These are phyloP conservation scores for Megaptera novaeangliae DNA, from an alignment of 2,113 vertebrate species.

Conservation along the genomic window DNA sequence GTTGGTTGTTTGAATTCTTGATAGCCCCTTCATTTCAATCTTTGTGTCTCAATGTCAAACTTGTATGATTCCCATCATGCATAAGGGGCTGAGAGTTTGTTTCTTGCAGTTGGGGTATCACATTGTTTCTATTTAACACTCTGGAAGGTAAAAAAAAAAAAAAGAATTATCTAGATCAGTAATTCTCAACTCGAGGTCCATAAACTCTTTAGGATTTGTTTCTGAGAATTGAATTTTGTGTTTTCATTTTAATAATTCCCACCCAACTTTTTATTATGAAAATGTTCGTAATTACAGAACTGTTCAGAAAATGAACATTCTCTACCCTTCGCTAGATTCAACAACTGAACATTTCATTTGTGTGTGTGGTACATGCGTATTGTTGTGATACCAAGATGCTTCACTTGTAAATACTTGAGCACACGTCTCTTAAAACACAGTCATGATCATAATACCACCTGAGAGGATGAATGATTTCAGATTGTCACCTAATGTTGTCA, in stretches of 20 bases:
- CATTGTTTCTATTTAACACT: not conserved
- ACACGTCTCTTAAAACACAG: not conserved
- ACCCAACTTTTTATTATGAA: not conserved
- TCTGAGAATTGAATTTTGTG: not conserved
- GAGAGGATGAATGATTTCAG: not conserved
- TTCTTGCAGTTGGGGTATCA: not conserved
- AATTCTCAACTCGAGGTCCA: not conserved
- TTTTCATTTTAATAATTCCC: not conserved
- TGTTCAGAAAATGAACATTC: not conserved
- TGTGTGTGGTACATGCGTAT: not conserved
- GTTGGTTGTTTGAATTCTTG: constrained; percentile 2
- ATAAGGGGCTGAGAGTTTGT: not conserved
- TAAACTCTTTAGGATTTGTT: not conserved
- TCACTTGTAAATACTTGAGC: not conserved
- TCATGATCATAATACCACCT: not conserved
- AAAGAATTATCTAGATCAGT: not conserved
- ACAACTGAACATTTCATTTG: not conserved
- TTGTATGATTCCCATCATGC: not conserved
- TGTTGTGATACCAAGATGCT: not conserved
- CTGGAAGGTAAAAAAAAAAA: not conserved
- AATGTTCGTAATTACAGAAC: not conserved
- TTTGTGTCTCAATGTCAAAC: not conserved
- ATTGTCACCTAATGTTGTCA: not conserved
- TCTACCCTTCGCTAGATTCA: not conserved
- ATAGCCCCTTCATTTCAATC: not conserved